A percentile compares a stretch with the other conserved stretches of the same genome.
phyloP scores from a whole-genome alignment of 1,140 invertebrate species.

The Drosophila littoralis region DNA sequence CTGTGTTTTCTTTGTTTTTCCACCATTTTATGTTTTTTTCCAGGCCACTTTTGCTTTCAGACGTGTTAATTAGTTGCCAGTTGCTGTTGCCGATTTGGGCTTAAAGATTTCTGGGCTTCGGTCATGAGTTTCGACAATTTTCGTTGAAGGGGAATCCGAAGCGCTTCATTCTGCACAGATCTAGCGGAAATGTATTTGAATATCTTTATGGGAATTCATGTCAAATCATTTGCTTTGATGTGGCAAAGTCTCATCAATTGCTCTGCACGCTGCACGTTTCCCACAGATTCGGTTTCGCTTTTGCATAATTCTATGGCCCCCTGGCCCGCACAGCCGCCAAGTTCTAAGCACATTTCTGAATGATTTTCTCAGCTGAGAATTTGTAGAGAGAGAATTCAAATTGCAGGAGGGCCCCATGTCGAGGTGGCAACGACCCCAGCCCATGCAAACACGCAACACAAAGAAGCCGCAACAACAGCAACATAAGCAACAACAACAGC shows the following conservation, averaged over 20 bases:
- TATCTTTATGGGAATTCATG: slow-evolving; percentile 18
- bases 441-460: slow-evolving; percentile 6
- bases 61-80: slow-evolving; percentile 47
- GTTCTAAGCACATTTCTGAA: slow-evolving; percentile 28
- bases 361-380: slow-evolving; percentile 28
- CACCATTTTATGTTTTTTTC: not conserved
- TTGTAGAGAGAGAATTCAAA: slow-evolving; percentile 15
- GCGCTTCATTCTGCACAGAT: not conserved
- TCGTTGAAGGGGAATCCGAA: not conserved
- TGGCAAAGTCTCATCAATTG: slow-evolving; percentile 36
- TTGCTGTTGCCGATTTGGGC: slow-evolving; percentile 19
- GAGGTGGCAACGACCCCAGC: slow-evolving; percentile 31
- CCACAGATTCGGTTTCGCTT: slow-evolving; percentile 34
- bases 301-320: slow-evolving; percentile 7
- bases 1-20: slow-evolving; percentile 5
- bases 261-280: slow-evolving; percentile 19
- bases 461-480: slow-evolving; percentile 29
- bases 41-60: slow-evolving; percentile 44
- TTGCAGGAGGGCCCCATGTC: slow-evolving; percentile 15
- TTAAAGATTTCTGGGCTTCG: not conserved
- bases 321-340: slow-evolving; percentile 6
- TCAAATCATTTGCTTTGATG: slow-evolving; percentile 37
- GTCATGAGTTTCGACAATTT: no score
- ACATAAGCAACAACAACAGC: slow-evolving; percentile 1
- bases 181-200: not conserved